Evolutionary conservation across 1,140 invertebrate species (phyloP), one percentile per base, ranked within the genome.

Genomic region (Chironomus tepperi): DNA sequence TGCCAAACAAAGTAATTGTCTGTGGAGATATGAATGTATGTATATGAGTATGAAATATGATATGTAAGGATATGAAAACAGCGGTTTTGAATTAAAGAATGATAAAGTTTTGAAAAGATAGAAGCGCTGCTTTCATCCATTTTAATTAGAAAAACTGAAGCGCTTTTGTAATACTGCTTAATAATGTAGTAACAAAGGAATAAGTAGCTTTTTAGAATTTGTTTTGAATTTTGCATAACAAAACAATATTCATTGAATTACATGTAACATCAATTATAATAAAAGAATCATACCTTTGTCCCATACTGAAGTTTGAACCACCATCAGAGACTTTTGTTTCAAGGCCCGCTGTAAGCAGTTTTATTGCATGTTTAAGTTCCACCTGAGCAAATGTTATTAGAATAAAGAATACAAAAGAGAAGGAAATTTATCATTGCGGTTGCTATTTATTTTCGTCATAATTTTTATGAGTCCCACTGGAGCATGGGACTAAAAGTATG

Each of bases 301-400:
- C 91, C 7, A 90, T 85, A 77, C 89, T 91, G 77, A 92, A 88
- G 82, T 90, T 91, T 0, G 82, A 80, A 7, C 88, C 89, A 67
- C 86, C 85, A 79, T 90, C 88, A 0, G 84, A 82, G 7, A 91
- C 84, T 74, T 84, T 79, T 12, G 86, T 85, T 73, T 91, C 87
- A 70, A 91, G 47, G 34, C 83, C 81, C 74, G 85, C 81, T 10
- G 79, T 89, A 74, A 86, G 79, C 5, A 82, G 82, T 42, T 79
- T 86, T 34, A 88, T 82, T 7, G 85, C 83, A 77, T 89, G 87
- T 76, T 84, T 84, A 16, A 79, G 76, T 73, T 85, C 83, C 64
- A 84, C 84, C 84, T 85, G 73, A n/a, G n/a, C 9, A 57, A 72
- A 79, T 57, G 18, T 42, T 24, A 7, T 67, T 34, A 34, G 24